Evolutionary conservation across 2,888 invertebrate species (phyloP), one percentile per base, ranked within the genome.

Genomic region (Leptinotarsa tumamoca): DNA sequence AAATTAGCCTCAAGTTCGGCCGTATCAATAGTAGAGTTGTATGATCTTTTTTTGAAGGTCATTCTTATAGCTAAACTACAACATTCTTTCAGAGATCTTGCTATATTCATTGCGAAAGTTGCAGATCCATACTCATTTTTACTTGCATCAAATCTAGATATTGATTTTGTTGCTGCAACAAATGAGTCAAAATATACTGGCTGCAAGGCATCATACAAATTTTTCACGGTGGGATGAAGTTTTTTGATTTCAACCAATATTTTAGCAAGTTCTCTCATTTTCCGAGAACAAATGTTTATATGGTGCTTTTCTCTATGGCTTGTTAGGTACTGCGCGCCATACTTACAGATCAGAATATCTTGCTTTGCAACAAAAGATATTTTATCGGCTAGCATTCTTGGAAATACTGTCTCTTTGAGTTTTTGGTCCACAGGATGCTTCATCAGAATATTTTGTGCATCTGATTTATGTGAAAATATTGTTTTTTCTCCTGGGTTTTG

Each of bases 301-400:
- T 77, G 80, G 78, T 82, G 82, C 68, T 80, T 80, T 74, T 81
- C 80, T 70, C 79, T 66, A 68, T 81, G 78, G 33, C 21, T 75
- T 75, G 78, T 79, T 2, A 79, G 68, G 63, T 81, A 83, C 51
- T 81, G 54, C 21, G 80, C 80, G 5, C 78, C 81, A 76, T 74
- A 81, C 23, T 79, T 80, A 51, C 78, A 72, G 61, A 78, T 76
- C 18, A 78, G 15, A 18, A 50, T 27, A 52, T 71, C 63, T 18
- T 71, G 61, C 15, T 61, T 71, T 15, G 63, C 71, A 17, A 33
- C 61, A 17, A 71, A 63, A 18, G 71, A 71, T 23, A 71, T 27
- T 21, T 63, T n/a, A 27, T 71, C 72, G 49, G 56, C 43, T 21
- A 52, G 13, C 54, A 72, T 72, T 58, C 72, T 67, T 56, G 72